A percentile compares a stretch with the other conserved stretches of the same genome.
phyloP scores from a whole-genome alignment of 2,113 vertebrate genomes.

The Erythrolamprus reginae region DNA sequence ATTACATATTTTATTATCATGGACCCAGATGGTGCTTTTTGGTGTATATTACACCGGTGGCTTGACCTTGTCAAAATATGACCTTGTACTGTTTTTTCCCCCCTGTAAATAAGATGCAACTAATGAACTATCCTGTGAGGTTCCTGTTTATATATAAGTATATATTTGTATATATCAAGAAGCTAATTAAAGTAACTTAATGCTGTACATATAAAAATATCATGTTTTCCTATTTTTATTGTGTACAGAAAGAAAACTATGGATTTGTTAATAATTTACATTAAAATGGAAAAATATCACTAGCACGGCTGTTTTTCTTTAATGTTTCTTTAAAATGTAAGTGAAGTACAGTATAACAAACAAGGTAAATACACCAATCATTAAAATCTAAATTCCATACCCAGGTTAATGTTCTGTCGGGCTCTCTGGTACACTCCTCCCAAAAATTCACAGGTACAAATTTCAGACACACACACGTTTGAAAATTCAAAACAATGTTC shows the following conservation, averaged over 20 bases:
- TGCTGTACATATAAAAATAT: conserved; percentile 58
- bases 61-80: conserved; percentile 48
- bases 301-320: neutral
- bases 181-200: conserved; percentile 70
- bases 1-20: neutral
- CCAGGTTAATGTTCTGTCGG: too few relatives aligned
- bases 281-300: conserved; percentile 53
- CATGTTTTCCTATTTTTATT: conserved; percentile 62
- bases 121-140: conserved; percentile 35
- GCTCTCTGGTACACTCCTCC: too few relatives aligned
- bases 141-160: neutral
- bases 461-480: too few relatives aligned
- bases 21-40: neutral
- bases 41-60: conserved; percentile 64
- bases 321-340: neutral
- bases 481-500: too few relatives aligned
- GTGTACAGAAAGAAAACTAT: conserved; percentile 39
- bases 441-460: too few relatives aligned
- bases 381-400: neutral
- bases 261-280: conserved; percentile 68
- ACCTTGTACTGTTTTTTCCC: conserved; percentile 29
- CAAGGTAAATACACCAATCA: neutral
- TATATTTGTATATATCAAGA: conserved; percentile 56
- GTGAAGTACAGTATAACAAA: neutral
- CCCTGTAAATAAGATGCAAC: conserved; percentile 40